Percentiles rank a stretch among this genome's conserved stretches.
phyloP scores from a whole-genome alignment of 1,140 invertebrate species.

The Drosophila novamexicana region DNA sequence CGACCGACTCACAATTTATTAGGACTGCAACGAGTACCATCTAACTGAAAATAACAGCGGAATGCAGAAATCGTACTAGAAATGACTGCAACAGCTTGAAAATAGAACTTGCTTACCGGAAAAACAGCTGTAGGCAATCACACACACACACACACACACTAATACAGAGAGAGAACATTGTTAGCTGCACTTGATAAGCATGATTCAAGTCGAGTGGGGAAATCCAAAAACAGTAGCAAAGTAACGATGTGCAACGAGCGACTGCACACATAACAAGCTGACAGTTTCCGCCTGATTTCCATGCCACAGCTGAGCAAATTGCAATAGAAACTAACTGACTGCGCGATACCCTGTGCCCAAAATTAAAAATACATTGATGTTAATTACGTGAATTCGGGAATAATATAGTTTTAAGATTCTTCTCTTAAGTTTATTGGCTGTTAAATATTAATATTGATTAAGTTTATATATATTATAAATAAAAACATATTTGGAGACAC shows the following conservation, averaged over 20 bases:
- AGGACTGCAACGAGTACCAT: not conserved
- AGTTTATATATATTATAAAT: too few species aligned
- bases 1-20: not conserved
- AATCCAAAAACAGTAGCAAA: constrained; percentile 1
- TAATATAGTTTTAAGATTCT: too few species aligned
- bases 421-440: too few species aligned
- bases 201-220: constrained; percentile 29
- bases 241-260: constrained; percentile 26
- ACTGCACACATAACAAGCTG: constrained; percentile 67
- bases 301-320: not conserved
- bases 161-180: not conserved
- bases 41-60: not conserved
- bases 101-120: constrained; percentile 79
- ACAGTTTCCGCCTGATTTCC: constrained; percentile 18
- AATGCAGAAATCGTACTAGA: not conserved
- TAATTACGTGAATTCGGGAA: too few species aligned
- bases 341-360: not conserved
- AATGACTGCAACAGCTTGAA: constrained; percentile 87
- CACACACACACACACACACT: constrained; percentile 15
- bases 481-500: too few species aligned
- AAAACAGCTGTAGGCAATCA: constrained; percentile 67
- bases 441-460: too few species aligned
- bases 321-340: not conserved
- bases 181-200: constrained; percentile 62
- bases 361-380: too few species aligned